phyloP scores from a whole-genome alignment of 2,888 invertebrate species.

The Lamellibrachia columna region DNA sequence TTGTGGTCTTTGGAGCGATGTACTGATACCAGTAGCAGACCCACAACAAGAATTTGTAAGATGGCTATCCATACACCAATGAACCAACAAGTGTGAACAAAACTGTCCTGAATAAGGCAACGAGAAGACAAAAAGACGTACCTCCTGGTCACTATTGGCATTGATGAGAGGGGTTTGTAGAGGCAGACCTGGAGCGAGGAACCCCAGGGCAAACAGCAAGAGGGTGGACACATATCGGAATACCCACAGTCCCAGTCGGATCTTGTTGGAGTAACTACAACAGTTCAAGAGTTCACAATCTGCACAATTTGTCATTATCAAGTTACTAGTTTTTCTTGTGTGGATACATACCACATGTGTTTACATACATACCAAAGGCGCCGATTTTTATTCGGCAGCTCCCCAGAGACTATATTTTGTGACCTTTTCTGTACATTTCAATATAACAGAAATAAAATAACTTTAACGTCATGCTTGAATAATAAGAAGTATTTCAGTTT shows the following conservation, averaged over 20 bases:
- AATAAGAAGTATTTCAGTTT: too few species aligned
- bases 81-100: too few species aligned
- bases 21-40: too few species aligned
- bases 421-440: too few species aligned
- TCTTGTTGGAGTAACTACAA: constrained; percentile 70
- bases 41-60: too few species aligned
- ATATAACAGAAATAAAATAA: too few species aligned
- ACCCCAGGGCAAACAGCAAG: constrained; percentile 78
- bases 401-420: too few species aligned
- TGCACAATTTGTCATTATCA: neutral
- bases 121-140: neutral
- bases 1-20: too few species aligned
- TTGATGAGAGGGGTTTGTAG: constrained; percentile 23
- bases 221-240: constrained; percentile 81
- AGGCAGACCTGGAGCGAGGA: constrained; percentile 57
- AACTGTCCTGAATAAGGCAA: neutral
- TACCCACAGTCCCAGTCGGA: constrained; percentile 88
- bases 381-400: neutral
- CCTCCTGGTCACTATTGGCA: constrained; percentile 16
- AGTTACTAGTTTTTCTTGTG: too few species aligned
- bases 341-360: neutral
- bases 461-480: too few species aligned
- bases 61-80: too few species aligned
- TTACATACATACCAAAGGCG: neutral
- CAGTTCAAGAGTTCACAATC: neutral